A percentile compares a stretch with the other conserved stretches of the same genome.
Conservation (phyloP, 2,797 vertebrate species). For the Manis javanica region DNA sequence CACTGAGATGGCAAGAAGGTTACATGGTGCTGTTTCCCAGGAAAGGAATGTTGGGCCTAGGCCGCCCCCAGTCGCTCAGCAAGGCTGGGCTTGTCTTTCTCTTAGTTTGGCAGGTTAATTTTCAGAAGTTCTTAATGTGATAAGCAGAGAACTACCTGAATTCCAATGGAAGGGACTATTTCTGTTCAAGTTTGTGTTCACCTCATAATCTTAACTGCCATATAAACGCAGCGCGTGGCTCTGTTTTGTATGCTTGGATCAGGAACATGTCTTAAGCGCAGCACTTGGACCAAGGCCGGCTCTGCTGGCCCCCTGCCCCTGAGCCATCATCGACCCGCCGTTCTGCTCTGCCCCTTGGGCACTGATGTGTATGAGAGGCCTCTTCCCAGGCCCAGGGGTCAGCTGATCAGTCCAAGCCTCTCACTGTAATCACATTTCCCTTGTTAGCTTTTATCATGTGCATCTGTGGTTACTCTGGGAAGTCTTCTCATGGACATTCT, state of each 20-base stretch:
- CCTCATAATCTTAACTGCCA: background rate
- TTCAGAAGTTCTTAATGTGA: conserved; percentile 4
- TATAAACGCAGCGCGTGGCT: background rate
- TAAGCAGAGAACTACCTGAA: background rate
- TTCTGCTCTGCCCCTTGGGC: background rate
- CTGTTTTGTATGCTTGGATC: background rate
- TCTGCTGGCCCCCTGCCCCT: background rate
- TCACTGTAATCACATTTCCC: background rate
- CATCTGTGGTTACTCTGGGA: background rate
- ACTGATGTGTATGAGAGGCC: background rate
- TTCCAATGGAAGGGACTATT: background rate
- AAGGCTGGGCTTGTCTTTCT: background rate
- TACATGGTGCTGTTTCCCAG: background rate
- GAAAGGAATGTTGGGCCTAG: conserved; percentile 60
- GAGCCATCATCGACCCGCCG: background rate
- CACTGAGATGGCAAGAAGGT: conserved; percentile 31
- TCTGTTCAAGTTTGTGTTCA: background rate
- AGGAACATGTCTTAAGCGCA: background rate
- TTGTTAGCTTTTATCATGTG: background rate
- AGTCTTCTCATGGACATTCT: background rate
- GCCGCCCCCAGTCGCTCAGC: background rate
- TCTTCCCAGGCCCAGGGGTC: background rate
- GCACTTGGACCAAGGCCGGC: accelerated
- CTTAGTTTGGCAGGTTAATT: background rate
- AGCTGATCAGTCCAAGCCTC: background rate